Conservation (phyloP, 2,113 vertebrate genomes). For the Mellivora capensis region DNA sequence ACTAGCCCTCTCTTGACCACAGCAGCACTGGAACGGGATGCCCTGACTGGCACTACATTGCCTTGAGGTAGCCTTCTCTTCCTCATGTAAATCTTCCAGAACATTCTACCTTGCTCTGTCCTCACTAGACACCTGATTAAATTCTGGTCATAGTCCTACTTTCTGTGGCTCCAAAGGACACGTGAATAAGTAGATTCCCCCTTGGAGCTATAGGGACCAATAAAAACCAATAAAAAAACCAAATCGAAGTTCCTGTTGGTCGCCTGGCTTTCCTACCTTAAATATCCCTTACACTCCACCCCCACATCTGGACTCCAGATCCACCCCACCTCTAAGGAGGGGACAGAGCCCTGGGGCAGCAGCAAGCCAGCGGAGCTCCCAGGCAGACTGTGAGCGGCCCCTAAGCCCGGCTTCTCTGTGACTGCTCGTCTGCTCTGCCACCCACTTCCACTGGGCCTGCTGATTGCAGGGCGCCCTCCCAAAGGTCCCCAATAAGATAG, state of each 20-base stretch:
- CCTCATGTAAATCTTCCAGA: not conserved
- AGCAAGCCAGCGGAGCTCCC: rapidly evolving
- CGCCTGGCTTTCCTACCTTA: not conserved
- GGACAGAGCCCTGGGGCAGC: not conserved
- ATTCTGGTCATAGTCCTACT: not conserved
- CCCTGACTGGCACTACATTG: not conserved
- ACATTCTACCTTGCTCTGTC: not conserved
- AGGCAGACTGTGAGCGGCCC: not conserved
- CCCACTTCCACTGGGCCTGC: not conserved
- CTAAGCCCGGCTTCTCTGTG: not conserved
- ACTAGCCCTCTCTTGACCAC: not conserved
- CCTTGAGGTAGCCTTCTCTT: not conserved
- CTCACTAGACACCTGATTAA: not conserved
- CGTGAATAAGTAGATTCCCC: not conserved
- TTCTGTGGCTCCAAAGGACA: not conserved
- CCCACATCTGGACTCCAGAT: not conserved
- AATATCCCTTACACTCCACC: rapidly evolving
- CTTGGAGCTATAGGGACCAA: not conserved
- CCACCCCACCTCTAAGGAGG: not conserved
- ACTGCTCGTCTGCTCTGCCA: not conserved
- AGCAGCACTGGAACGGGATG: not conserved
- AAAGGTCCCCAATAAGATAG: not conserved
- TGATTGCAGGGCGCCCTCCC: not conserved
- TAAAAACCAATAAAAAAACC: not conserved
- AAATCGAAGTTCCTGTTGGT: not conserved